Evolutionary conservation across 2,797 vertebrate species (phyloP), one percentile per base, ranked within the genome.

Genomic region (Siniperca obscura): DNA sequence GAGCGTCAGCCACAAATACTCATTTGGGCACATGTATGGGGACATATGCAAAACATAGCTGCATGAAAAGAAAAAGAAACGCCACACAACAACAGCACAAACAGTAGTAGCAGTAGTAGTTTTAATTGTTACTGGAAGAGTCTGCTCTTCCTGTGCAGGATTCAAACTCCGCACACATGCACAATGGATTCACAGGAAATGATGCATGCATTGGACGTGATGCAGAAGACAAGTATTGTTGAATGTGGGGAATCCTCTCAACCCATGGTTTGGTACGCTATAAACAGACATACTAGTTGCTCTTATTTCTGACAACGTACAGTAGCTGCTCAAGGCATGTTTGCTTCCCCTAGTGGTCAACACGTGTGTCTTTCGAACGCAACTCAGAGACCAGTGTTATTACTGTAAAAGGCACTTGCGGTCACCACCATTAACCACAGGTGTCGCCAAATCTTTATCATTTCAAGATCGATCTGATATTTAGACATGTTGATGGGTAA

Each of bases 41-140:
- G 50, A 75, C 40, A 30, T 57, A 71, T 71, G 22, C 40, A 81
- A 71, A 75, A 84, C 7, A 62, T 70, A 74, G 3, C 36, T 50
- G 21, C 61, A 66, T 46, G 19, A 12, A 69, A 12, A 69, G 22
- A 46, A 22, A 55, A 64, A 8, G 7, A 52, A 38, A 68, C 12
- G 13, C 22, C 25, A 61, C 25, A 60, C 12, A 2, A 25, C 46
- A 59, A 36, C 14, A n/a, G 8, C 44, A 70, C 1, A 30, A 30
- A 30, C 30, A 30, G 30, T 30, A 30, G 30, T 30, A 30, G 30
- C 30, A 30, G 30, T 30, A 30, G 30, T 30, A 30, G 30, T 30
- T 30, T 30, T 30, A 30, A 30, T 30, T 30, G 30, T 30, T 30
- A 30, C 30, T 30, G 30, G 30, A 30, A 30, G 30, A 30, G 30